These are phyloP conservation scores for Lasioglossum pauxillum DNA, from an alignment of 2,888 invertebrate species.

Conservation along the genomic window DNA sequence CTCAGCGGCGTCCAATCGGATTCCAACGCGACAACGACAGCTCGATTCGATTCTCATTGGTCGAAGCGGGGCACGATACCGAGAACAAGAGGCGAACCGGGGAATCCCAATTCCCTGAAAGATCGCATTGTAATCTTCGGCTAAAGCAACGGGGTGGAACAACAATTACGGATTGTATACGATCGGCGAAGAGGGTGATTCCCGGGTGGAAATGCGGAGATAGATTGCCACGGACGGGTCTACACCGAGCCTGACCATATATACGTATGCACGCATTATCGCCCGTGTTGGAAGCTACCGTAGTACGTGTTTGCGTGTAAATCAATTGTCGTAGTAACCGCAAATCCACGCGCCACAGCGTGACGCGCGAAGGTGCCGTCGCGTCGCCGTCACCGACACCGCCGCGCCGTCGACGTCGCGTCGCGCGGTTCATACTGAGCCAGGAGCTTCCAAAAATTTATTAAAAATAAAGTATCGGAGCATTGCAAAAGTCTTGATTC, in stretches of 20 bases:
- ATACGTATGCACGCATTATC: constrained; percentile 34
- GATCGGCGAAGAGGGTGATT: constrained; percentile 69
- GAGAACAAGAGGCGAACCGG: constrained; percentile 51
- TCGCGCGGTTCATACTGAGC: not conserved
- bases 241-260: constrained; percentile 13
- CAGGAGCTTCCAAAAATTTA: not conserved
- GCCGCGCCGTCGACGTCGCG: not conserved
- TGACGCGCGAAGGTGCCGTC: constrained; percentile 72
- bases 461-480: not conserved
- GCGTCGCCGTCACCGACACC: constrained; percentile 54
- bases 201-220: constrained; percentile 59
- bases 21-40: constrained; percentile 67
- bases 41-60: constrained; percentile 73
- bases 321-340: constrained; percentile 79
- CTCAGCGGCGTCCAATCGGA: constrained; percentile 63
- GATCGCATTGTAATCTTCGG: constrained; percentile 76
- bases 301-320: constrained; percentile 72
- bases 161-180: constrained; percentile 76
- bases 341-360: constrained; percentile 75
- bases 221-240: constrained; percentile 50
- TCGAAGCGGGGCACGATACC: constrained; percentile 39
- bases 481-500: no score
- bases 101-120: constrained; percentile 74
- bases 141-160: constrained; percentile 75
- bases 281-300: constrained; percentile 19